A percentile compares a stretch with the other conserved stretches of the same genome.
Evolutionary conservation across 2,113 vertebrate genomes (phyloP).

Genomic region (Haemorhous mexicanus): DNA sequence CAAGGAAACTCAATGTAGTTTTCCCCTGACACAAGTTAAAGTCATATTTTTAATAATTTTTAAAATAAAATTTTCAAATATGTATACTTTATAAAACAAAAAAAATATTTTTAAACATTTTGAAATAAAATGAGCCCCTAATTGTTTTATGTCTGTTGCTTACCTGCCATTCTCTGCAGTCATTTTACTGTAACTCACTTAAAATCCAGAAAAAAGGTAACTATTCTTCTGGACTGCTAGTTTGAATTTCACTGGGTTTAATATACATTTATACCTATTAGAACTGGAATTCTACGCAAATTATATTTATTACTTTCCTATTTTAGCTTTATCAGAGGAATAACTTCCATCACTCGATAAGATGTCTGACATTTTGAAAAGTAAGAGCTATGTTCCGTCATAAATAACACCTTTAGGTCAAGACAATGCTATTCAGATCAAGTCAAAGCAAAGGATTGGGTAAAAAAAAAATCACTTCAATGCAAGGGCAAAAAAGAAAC

Average conservation of each 20-base stretch:
- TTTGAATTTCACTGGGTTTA: conserved; percentile 33
- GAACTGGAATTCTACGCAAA: conserved; percentile 51
- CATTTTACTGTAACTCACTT: not conserved
- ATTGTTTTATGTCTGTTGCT: not conserved
- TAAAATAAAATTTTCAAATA: not conserved
- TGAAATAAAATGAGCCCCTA: not conserved
- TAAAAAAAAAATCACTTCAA: conserved; percentile 18
- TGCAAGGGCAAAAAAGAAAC: conserved; percentile 73
- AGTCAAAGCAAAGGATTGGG: conserved; percentile 46
- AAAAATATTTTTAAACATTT: not conserved
- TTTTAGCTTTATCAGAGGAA: conserved; percentile 44
- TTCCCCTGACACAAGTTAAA: not conserved
- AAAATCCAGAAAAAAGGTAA: not conserved
- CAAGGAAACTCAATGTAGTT: not conserved
- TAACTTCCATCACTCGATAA: conserved; percentile 43
- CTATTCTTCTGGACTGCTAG: not conserved
- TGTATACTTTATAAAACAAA: not conserved
- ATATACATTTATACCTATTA: conserved; percentile 24
- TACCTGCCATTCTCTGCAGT: not conserved
- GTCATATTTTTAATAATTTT: not conserved
- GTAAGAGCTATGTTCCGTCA: conserved; percentile 30
- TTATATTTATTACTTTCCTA: conserved; percentile 58
- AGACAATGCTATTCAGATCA: conserved; percentile 44
- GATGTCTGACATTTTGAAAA: conserved; percentile 60
- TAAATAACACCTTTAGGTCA: conserved; percentile 62